Percentiles rank a stretch among this genome's conserved stretches.
phyloP scores from a whole-genome alignment of 37 sponge, comb jelly and placozoan genomes.

The Axinella damicornis region DNA sequence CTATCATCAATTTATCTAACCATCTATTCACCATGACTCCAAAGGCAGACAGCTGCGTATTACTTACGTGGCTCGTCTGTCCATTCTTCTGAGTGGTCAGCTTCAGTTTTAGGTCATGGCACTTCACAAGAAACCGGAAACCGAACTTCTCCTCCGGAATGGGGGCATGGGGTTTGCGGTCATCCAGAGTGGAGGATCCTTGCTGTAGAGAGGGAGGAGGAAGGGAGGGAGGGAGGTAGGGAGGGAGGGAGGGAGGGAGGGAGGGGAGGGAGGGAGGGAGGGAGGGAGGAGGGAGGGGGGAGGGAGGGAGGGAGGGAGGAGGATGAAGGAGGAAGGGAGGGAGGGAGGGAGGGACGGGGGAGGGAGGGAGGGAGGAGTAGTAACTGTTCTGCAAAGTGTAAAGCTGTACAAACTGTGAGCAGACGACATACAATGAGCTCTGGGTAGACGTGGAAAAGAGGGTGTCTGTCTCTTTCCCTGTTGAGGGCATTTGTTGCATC shows the following conservation, averaged over 20 bases:
- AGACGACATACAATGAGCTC: slow-evolving; percentile 56
- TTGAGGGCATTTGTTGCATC: slow-evolving; percentile 30
- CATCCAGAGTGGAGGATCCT: not conserved
- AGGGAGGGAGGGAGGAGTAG: no score
- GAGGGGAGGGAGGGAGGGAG: not conserved
- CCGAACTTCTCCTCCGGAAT: slow-evolving; percentile 68
- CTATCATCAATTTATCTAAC: no score
- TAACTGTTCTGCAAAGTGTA: not conserved
- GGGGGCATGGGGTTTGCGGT: not conserved
- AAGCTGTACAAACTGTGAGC: not conserved
- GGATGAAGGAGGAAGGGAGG: no score
- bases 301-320: not conserved
- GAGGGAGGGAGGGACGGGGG: no score
- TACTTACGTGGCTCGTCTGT: slow-evolving; percentile 53
- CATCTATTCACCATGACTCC: no score
- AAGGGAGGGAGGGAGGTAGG: slow-evolving; percentile 1
- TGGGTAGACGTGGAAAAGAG: slow-evolving; percentile 79
- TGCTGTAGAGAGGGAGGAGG: slow-evolving; percentile 23
- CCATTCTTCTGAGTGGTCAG: slow-evolving; percentile 48
- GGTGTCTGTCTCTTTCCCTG: slow-evolving; percentile 45
- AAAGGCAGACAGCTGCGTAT: no score
- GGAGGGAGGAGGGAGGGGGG: not conserved
- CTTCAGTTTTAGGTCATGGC: slow-evolving; percentile 47
- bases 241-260: not conserved
- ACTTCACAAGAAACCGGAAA: slow-evolving; percentile 49